A percentile compares a stretch with the other conserved stretches of the same genome.
These are phyloP conservation scores for Notodonta dromedarius DNA, from an alignment of 2,888 invertebrate genomes.

Conservation along the genomic window DNA sequence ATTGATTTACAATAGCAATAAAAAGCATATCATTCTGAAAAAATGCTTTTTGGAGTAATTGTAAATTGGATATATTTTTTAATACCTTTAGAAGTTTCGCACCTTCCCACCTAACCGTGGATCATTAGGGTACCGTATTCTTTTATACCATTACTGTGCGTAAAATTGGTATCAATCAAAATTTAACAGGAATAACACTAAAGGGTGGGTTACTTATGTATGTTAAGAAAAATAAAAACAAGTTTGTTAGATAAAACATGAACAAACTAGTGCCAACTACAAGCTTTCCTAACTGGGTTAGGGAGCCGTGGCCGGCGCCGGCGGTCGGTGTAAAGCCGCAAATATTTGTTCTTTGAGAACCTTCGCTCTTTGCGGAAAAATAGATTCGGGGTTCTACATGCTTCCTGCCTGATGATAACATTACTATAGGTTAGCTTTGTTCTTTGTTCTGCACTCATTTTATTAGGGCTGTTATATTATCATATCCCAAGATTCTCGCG, in stretches of 20 bases:
- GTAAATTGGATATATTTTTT: too few relatives aligned
- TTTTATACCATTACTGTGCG: too few relatives aligned
- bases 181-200: too few relatives aligned
- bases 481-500: too few relatives aligned
- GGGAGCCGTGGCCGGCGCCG: slow-evolving; percentile 22
- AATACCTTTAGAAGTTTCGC: too few relatives aligned
- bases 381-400: slow-evolving; percentile 49
- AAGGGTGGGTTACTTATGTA: too few relatives aligned
- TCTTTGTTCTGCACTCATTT: not conserved
- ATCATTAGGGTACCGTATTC: too few relatives aligned
- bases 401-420: slow-evolving; percentile 20
- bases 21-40: too few relatives aligned
- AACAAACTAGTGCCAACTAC: slow-evolving; percentile 23
- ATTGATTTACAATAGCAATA: too few relatives aligned
- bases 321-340: slow-evolving; percentile 57
- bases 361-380: slow-evolving; percentile 55
- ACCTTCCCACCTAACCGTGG: too few relatives aligned
- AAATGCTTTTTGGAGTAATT: too few relatives aligned
- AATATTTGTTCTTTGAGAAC: slow-evolving; percentile 68
- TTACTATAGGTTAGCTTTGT: not conserved
- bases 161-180: too few relatives aligned
- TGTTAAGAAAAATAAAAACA: not conserved
- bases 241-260: slow-evolving; percentile 38
- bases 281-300: slow-evolving; percentile 34
- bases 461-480: not conserved